These are phyloP conservation scores for Thryonomys swinderianus DNA, from an alignment of 2,113 vertebrate species.

Conservation along the genomic window DNA sequence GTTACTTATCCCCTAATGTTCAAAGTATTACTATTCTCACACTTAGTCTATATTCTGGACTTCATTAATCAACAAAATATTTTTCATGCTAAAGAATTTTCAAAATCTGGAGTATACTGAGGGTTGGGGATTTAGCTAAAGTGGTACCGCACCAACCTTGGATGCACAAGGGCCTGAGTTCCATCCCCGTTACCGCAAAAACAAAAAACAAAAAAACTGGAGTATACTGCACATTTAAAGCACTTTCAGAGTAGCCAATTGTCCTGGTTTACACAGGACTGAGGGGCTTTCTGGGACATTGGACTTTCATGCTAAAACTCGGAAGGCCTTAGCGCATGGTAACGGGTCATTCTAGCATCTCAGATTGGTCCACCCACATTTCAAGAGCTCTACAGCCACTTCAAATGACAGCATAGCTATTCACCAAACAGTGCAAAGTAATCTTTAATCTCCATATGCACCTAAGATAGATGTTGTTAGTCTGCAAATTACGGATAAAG, in stretches of 20 bases:
- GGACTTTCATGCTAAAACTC: background rate
- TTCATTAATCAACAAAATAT: background rate
- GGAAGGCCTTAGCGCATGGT: fast-evolving
- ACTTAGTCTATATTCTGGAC: background rate
- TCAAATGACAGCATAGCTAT: too few relatives aligned
- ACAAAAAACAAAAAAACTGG: too few relatives aligned
- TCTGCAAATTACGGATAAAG: background rate
- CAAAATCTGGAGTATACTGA: background rate
- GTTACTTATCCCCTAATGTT: background rate
- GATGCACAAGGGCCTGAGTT: too few relatives aligned
- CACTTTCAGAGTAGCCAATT: background rate
- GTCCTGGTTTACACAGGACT: background rate
- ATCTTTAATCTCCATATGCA: background rate
- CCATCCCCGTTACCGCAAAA: too few relatives aligned
- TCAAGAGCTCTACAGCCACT: background rate
- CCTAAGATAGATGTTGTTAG: background rate
- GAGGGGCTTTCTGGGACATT: background rate
- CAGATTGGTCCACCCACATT: background rate
- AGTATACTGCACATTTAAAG: fast-evolving
- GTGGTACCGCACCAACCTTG: too few relatives aligned
- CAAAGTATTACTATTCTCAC: background rate
- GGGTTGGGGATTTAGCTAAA: too few relatives aligned
- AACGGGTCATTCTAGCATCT: background rate
- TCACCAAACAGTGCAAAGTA: background rate
- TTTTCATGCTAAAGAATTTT: background rate